Conservation (phyloP, 2,888 invertebrate genomes). For the Spicauda simplicius region DNA sequence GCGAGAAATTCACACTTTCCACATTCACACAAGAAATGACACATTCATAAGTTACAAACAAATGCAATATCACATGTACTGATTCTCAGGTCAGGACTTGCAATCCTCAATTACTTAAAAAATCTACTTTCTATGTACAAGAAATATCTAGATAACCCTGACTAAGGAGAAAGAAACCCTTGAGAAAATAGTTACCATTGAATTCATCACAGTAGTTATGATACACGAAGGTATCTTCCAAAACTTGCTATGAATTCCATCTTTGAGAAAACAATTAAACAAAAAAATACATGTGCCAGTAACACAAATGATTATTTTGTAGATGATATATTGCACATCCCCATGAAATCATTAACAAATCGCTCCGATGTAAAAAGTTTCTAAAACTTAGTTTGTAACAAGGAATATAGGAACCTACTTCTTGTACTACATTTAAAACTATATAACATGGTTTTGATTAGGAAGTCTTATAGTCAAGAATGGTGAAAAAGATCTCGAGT, state of each 20-base stretch:
- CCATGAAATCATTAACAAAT: no score
- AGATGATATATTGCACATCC: no score
- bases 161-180: neutral
- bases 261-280: no score
- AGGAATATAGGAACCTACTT: no score
- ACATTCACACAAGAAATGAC: constrained; percentile 28
- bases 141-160: neutral
- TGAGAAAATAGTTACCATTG: neutral
- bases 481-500: neutral
- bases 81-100: constrained; percentile 8
- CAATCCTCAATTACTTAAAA: neutral
- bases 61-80: constrained; percentile 36
- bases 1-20: constrained; percentile 42
- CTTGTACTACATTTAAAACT: no score
- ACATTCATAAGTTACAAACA: constrained; percentile 11
- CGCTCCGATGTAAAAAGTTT: no score
- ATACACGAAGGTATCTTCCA: no score
- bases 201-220: neutral
- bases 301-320: no score
- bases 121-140: neutral
- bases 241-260: no score
- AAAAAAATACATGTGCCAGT: no score
- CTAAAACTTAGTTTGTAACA: no score
- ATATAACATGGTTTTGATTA: neutral
- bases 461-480: constrained; percentile 1